These are phyloP conservation scores for Drosophila suzukii DNA, from an alignment of 1,140 invertebrate genomes.

Conservation along the genomic window DNA sequence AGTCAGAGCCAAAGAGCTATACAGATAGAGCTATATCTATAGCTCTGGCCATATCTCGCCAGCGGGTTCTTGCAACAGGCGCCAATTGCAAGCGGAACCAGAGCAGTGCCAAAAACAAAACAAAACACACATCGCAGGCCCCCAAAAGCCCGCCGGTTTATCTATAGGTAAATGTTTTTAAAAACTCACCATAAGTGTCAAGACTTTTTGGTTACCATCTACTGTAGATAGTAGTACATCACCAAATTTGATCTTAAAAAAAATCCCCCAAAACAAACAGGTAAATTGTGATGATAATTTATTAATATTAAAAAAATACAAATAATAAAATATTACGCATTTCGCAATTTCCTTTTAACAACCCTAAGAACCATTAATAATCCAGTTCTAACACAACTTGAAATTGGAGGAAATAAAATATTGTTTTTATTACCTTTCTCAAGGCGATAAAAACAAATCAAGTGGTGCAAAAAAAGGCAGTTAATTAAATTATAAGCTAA, in stretches of 20 bases:
- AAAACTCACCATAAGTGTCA: background rate
- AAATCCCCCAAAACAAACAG: too few species aligned
- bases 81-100: conserved; percentile 55
- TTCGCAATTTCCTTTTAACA: too few species aligned
- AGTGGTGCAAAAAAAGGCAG: background rate
- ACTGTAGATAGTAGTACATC: too few species aligned
- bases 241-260: too few species aligned
- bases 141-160: background rate
- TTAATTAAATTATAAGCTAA: background rate
- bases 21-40: background rate
- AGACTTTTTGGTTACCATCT: background rate
- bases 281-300: too few species aligned
- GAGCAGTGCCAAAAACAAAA: conserved; percentile 26
- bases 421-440: background rate
- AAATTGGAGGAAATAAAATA: background rate
- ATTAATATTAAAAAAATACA: too few species aligned
- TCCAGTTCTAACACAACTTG: background rate
- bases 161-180: background rate
- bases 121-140: conserved; percentile 17
- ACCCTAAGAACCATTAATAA: background rate
- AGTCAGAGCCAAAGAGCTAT: conserved; percentile 3
- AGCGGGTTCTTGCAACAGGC: conserved; percentile 53
- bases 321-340: too few species aligned
- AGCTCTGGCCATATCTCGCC: conserved; percentile 10
- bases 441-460: background rate